These are phyloP conservation scores for Antrozous pallidus DNA, from an alignment of 2,797 vertebrate species.

Conservation along the genomic window DNA sequence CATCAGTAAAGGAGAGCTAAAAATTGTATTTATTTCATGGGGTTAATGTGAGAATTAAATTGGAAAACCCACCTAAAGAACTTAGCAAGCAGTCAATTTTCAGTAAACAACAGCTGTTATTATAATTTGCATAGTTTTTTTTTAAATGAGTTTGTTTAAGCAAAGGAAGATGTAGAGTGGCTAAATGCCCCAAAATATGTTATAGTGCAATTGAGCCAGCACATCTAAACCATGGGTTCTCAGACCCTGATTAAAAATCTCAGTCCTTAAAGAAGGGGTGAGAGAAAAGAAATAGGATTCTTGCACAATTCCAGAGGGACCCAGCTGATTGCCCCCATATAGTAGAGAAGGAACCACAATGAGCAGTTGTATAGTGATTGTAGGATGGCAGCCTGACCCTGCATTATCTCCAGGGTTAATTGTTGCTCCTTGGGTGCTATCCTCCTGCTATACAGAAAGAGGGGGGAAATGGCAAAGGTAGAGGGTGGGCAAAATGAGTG, in stretches of 20 bases:
- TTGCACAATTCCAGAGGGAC: not conserved
- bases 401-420: no score
- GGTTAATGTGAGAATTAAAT: not conserved
- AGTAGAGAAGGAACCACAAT: not conserved
- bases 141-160: not conserved
- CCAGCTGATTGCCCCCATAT: not conserved
- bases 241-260: not conserved
- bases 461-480: not conserved
- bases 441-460: not conserved
- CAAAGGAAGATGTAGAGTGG: not conserved
- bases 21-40: not conserved
- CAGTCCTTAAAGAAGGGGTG: not conserved
- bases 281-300: not conserved
- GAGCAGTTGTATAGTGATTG: rapidly evolving
- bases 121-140: not conserved
- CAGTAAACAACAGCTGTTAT: not conserved
- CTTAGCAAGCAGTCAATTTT: not conserved
- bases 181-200: not conserved
- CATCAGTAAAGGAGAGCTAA: not conserved
- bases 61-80: not conserved
- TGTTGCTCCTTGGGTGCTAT: not conserved
- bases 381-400: not conserved
- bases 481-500: not conserved
- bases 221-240: not conserved
- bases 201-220: not conserved